phyloP scores from a whole-genome alignment of 2,888 invertebrate species.

The Scaptomyza reducta region DNA sequence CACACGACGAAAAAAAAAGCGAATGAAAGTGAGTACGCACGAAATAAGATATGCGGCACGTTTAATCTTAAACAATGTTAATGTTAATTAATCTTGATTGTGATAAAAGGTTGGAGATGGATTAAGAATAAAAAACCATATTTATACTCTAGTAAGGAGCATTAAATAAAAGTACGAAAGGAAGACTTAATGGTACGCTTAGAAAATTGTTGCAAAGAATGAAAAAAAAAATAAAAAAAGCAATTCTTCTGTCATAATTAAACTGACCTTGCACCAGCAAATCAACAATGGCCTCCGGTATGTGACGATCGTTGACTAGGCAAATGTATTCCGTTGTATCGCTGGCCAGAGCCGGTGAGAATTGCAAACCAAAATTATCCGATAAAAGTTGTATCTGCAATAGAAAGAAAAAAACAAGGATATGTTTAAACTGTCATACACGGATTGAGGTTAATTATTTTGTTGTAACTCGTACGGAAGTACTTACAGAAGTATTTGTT shows the following conservation, averaged over 20 bases:
- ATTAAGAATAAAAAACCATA: neutral
- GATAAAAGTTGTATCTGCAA: constrained; percentile 86
- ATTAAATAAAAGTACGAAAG: no score
- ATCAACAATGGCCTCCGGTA: constrained; percentile 88
- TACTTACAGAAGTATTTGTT: neutral
- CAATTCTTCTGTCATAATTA: no score
- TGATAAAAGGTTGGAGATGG: neutral
- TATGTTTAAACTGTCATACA: neutral
- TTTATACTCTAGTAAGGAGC: neutral
- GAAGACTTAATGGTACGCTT: neutral
- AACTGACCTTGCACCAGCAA: constrained; percentile 89
- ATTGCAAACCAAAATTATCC: constrained; percentile 87
- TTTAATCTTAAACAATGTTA: neutral
- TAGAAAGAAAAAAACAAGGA: constrained; percentile 7
- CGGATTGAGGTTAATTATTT: constrained; percentile 10
- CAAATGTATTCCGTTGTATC: constrained; percentile 89
- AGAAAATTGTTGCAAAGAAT: neutral
- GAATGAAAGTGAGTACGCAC: constrained; percentile 26
- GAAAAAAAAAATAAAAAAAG: no score
- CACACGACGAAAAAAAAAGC: neutral
- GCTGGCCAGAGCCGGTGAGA: constrained; percentile 87
- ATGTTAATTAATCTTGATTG: constrained; percentile 9
- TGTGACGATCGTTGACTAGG: constrained; percentile 88
- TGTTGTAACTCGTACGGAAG: neutral
- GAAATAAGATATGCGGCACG: constrained; percentile 4